A percentile compares a stretch with the other conserved stretches of the same genome.
phyloP scores from a whole-genome alignment of 1,140 invertebrate species.

The Tenebrio molitor region DNA sequence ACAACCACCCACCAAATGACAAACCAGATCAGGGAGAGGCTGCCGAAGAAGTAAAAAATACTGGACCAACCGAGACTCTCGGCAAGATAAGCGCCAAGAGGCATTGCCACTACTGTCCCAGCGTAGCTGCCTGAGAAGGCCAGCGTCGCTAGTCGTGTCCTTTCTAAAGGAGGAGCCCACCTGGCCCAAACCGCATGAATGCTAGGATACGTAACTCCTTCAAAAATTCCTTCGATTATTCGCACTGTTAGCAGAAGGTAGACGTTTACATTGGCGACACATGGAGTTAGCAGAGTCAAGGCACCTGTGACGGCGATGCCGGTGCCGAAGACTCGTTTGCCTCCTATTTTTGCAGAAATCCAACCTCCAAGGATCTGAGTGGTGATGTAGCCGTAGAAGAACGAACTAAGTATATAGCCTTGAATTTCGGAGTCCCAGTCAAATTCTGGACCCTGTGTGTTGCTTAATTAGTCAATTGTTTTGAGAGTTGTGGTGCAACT shows the following conservation, averaged over 20 bases:
- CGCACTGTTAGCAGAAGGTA: constrained; percentile 80
- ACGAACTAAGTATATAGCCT: constrained; percentile 87
- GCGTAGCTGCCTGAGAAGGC: constrained; percentile 88
- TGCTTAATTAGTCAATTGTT: not conserved
- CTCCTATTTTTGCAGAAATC: constrained; percentile 71
- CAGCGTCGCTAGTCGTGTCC: constrained; percentile 82
- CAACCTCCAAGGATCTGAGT: constrained; percentile 77
- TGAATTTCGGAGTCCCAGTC: constrained; percentile 84
- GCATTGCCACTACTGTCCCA: constrained; percentile 86
- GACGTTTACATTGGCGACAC: constrained; percentile 79
- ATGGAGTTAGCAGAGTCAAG: constrained; percentile 86
- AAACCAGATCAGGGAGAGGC: constrained; percentile 80
- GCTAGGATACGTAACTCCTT: constrained; percentile 92
- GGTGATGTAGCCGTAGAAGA: constrained; percentile 87
- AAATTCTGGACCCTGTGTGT: constrained; percentile 73
- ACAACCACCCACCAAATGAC: constrained; percentile 79
- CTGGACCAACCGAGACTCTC: constrained; percentile 85
- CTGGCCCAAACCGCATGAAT: constrained; percentile 90
- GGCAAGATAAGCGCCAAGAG: constrained; percentile 80
- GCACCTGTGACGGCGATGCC: constrained; percentile 86
- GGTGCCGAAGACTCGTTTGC: constrained; percentile 80
- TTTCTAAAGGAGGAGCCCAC: constrained; percentile 90
- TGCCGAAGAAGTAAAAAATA: constrained; percentile 90
- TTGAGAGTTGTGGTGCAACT: not conserved
- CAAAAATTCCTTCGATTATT: constrained; percentile 89